These are phyloP conservation scores for Watsonalla cultraria DNA, from an alignment of 2,888 invertebrate species.

Conservation along the genomic window DNA sequence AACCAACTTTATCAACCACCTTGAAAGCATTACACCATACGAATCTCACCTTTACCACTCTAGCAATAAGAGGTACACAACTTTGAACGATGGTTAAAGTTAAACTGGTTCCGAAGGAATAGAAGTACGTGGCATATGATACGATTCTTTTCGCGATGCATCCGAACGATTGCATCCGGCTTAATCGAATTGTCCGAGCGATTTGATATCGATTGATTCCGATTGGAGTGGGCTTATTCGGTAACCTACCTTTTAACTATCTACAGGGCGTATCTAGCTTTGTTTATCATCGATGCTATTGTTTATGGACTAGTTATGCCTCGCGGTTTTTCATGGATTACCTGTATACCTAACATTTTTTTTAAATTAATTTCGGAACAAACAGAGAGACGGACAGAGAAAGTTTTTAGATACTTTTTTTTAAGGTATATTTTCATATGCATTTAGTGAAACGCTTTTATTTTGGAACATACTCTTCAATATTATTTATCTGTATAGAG, in stretches of 20 bases:
- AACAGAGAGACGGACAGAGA: too few relatives aligned
- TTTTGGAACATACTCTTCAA: too few relatives aligned
- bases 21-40: not conserved
- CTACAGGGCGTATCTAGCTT: too few relatives aligned
- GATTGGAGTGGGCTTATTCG: not conserved
- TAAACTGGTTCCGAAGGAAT: constrained; percentile 7
- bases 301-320: too few relatives aligned
- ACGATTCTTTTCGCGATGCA: constrained; percentile 23
- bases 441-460: too few relatives aligned
- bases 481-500: too few relatives aligned
- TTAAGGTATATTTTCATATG: too few relatives aligned
- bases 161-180: constrained; percentile 18
- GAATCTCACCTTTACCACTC: not conserved
- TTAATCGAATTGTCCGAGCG: constrained; percentile 27
- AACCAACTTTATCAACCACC: not conserved
- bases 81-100: not conserved
- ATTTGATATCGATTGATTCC: constrained; percentile 18
- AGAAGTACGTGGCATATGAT: constrained; percentile 20
- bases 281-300: too few relatives aligned
- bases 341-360: too few relatives aligned
- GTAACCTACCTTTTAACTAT: not conserved
- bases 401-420: too few relatives aligned
- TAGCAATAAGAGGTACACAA: not conserved
- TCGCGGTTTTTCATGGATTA: too few relatives aligned
- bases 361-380: too few relatives aligned